These are phyloP conservation scores for Patella ulyssiponensis DNA, from an alignment of 2,888 invertebrate species.

Conservation along the genomic window DNA sequence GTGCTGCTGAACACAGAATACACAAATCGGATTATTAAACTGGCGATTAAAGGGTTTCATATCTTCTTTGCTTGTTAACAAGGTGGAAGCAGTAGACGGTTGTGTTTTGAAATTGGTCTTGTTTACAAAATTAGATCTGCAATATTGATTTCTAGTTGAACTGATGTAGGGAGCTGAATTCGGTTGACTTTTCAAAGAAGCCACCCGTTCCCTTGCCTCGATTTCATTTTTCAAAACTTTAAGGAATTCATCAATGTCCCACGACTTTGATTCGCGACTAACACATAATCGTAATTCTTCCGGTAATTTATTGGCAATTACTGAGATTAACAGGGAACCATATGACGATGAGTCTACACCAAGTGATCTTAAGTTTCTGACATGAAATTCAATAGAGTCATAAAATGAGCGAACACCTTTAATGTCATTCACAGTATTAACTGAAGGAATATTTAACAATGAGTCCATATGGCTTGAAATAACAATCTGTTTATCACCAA, in stretches of 20 bases:
- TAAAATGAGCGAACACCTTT: background rate
- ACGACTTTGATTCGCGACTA: background rate
- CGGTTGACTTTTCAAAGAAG: background rate
- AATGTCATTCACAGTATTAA: background rate
- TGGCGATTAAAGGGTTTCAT: too few species aligned
- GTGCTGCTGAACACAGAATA: background rate
- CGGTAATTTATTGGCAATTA: background rate
- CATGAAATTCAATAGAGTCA: background rate
- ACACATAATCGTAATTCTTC: slow-evolving; percentile 1
- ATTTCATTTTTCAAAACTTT: background rate
- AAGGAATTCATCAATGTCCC: background rate
- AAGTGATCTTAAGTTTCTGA: background rate
- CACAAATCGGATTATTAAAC: background rate
- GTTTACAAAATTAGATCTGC: background rate
- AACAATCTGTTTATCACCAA: slow-evolving; percentile 28
- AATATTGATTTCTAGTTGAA: background rate
- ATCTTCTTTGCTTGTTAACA: background rate
- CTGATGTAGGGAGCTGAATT: background rate
- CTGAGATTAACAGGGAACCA: background rate
- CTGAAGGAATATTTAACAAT: background rate
- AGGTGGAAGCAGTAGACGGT: background rate
- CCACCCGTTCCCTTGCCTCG: background rate
- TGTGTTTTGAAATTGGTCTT: too few species aligned
- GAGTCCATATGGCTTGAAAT: slow-evolving; percentile 9
- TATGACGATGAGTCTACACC: background rate